phyloP scores from a whole-genome alignment of 2,113 vertebrate species.

The Dasyornis broadbenti region DNA sequence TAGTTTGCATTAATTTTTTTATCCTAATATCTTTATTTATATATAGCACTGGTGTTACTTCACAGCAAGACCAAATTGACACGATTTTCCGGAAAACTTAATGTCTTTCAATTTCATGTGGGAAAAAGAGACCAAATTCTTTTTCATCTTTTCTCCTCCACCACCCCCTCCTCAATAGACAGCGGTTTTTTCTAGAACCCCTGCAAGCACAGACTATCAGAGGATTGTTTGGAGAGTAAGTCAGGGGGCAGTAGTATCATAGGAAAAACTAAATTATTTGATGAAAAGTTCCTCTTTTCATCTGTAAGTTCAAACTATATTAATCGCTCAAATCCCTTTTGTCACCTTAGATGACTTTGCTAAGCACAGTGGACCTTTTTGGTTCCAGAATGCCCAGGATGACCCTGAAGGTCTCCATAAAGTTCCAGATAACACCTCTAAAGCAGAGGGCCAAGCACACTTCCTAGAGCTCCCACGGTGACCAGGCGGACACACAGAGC shows the following conservation, averaged over 20 bases:
- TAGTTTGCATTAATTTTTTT: background rate
- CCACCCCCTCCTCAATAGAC: background rate
- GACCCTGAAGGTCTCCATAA: background rate
- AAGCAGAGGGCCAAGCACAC: rapidly evolving
- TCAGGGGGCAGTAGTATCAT: background rate
- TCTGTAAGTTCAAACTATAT: background rate
- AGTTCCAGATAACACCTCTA: background rate
- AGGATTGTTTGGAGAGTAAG: background rate
- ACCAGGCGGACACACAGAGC: rapidly evolving
- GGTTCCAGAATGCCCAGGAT: background rate
- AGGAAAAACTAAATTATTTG: background rate
- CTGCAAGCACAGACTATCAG: background rate
- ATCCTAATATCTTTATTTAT: background rate
- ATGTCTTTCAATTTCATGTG: background rate
- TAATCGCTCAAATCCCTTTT: background rate
- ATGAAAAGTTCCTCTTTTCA: background rate
- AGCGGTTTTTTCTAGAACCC: background rate
- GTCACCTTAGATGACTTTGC: background rate
- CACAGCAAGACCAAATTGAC: background rate
- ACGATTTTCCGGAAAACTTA: background rate
- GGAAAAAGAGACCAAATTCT: background rate
- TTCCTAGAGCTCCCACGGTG: rapidly evolving
- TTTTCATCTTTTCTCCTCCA: background rate
- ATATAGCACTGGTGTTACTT: background rate
- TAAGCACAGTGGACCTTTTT: background rate